Evolutionary conservation across 2,888 invertebrate genomes (phyloP).

Genomic region (Drosophila neutralis): DNA sequence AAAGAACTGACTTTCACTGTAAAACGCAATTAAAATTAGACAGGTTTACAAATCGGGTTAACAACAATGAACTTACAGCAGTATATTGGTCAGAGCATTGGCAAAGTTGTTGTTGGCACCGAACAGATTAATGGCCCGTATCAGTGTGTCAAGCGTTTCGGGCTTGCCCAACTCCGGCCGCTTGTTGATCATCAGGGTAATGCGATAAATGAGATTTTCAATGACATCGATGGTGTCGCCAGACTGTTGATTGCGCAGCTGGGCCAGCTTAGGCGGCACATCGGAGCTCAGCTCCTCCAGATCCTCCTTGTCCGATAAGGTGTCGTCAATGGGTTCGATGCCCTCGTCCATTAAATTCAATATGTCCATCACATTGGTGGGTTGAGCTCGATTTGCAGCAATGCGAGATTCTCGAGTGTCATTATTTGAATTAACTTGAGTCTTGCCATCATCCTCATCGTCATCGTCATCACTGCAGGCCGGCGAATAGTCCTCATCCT

Average conservation of each 20-base stretch:
- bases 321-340: constrained; percentile 80
- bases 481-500: constrained; percentile 84
- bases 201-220: constrained; percentile 82
- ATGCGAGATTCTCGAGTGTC: constrained; percentile 64
- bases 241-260: constrained; percentile 57
- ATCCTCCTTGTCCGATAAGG: constrained; percentile 83
- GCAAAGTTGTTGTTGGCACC: constrained; percentile 82
- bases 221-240: constrained; percentile 81
- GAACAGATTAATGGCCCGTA: constrained; percentile 82
- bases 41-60: too few species aligned
- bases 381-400: constrained; percentile 59
- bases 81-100: constrained; percentile 82
- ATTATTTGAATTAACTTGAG: constrained; percentile 4
- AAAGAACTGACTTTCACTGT: constrained; percentile 84
- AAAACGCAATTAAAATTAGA: not conserved
- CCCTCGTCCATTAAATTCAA: constrained; percentile 82
- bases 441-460: constrained; percentile 71
- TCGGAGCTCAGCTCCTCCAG: constrained; percentile 80
- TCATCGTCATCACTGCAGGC: constrained; percentile 85
- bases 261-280: constrained; percentile 72
- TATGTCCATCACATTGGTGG: constrained; percentile 74
- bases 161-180: constrained; percentile 82
- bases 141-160: constrained; percentile 82
- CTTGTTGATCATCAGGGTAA: constrained; percentile 82
- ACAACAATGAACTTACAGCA: constrained; percentile 73